phyloP scores from a whole-genome alignment of 2,888 invertebrate species.

The Calameuta idolon region DNA sequence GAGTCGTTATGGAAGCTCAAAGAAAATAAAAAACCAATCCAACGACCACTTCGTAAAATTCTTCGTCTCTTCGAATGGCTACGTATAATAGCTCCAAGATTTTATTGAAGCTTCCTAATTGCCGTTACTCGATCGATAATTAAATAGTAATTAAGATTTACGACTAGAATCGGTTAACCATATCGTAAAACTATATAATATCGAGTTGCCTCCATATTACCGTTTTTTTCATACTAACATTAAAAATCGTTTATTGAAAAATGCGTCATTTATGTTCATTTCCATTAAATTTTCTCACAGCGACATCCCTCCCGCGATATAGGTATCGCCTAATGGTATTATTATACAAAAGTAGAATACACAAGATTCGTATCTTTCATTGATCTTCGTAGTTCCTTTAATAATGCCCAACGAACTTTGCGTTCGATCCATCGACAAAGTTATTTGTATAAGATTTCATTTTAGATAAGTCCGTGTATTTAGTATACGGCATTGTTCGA shows the following conservation, averaged over 20 bases:
- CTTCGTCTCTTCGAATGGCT: neutral
- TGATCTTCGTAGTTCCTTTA: neutral
- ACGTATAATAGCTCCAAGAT: slow-evolving; percentile 31
- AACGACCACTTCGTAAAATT: neutral
- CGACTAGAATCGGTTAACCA: neutral
- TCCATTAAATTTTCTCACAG: neutral
- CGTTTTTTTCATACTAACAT: neutral
- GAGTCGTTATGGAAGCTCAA: neutral
- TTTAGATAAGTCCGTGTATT: neutral
- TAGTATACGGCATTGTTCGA: neutral
- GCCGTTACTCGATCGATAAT: slow-evolving; percentile 38
- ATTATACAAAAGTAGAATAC: neutral
- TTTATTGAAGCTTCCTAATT: slow-evolving; percentile 36
- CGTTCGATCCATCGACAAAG: neutral
- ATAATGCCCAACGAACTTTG: neutral
- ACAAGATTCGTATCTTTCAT: neutral
- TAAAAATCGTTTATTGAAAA: neutral
- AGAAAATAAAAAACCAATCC: neutral
- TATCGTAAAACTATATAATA: neutral
- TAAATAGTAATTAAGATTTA: slow-evolving; percentile 24
- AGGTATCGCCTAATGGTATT: neutral
- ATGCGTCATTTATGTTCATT: neutral
- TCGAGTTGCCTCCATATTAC: neutral
- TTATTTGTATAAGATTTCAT: neutral
- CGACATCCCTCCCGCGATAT: neutral